Base-by-base conservation (phyloP, 2,888 invertebrate genomes). In the Drosophila silvestris region DNA sequence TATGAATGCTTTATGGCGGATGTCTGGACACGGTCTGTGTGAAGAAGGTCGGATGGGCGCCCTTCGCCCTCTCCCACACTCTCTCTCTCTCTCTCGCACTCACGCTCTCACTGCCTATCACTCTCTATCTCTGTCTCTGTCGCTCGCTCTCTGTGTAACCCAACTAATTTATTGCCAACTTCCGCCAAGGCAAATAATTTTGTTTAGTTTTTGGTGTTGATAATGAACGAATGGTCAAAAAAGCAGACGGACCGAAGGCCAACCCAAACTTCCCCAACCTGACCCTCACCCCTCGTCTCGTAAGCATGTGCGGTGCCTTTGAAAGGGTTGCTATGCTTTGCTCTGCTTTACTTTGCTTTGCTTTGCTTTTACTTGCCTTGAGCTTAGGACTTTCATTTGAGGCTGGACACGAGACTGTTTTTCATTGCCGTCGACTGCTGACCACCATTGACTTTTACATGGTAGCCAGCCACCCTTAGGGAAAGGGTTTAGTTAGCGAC, bases 1-100 rank as follows among this genome's bases (percentile, higher is more conserved):
- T 93, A 93, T 93, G 92, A 92, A 91, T 91, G 89, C 91, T 90
- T 92, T 91, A 88, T 90, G 84, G 82, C 89, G 89, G 77, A 89
- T 86, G 85, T 89, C 85, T 86, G 90, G 89, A 82, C 89, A 83
- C 83, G 83, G 83, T 89, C 87, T 83, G 74, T 81, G 70, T 69
- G 77, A 79, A 81, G 81, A 79, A 70, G 80, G 81, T 74, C 79
- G 62, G 58, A n/a, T 68, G 66, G 60, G 12, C 33, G 16, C 26
- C 26, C 19, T 14, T 28, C 5, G 19, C 19, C 16, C 35, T 22
- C 56, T 14, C 47, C 26, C 26, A 26, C 26, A 26, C 26, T 26
- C 26, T 26, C 26, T 5, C 37, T 37, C 26, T 4, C 9, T 19
- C 6, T 5, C 7, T 22, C 22, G 22, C 22, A 22, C 22, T 30